phyloP scores from a whole-genome alignment of 2,113 vertebrate genomes.

The Redunca redunca region DNA sequence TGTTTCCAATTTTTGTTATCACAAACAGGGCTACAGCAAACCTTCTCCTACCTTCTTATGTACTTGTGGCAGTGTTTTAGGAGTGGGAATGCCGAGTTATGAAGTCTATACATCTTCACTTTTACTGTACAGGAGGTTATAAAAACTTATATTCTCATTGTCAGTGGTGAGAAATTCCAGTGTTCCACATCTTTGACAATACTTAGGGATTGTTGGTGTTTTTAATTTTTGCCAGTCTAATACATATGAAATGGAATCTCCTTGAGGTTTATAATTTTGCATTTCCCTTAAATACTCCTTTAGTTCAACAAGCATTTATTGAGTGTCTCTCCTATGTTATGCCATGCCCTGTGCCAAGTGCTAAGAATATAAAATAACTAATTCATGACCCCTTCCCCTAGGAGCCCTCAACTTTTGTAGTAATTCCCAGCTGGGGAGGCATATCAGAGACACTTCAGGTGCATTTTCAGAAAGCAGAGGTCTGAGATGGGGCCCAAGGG shows the following conservation, averaged over 20 bases:
- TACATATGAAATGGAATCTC: not conserved
- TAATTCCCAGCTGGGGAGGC: not conserved
- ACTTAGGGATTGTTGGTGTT: not conserved
- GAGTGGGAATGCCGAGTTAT: not conserved
- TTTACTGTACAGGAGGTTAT: not conserved
- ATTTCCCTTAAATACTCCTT: not conserved
- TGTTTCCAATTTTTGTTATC: not conserved
- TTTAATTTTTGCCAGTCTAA: not conserved
- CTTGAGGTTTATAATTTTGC: not conserved
- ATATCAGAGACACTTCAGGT: not conserved
- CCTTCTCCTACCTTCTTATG: not conserved
- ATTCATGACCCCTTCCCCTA: not conserved
- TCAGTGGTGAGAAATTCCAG: not conserved
- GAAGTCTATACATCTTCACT: not conserved
- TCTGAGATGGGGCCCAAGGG: not conserved
- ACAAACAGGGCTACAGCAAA: not conserved
- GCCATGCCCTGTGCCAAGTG: not conserved
- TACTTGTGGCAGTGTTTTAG: not conserved
- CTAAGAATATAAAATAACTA: not conserved
- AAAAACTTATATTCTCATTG: not conserved
- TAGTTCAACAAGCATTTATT: not conserved
- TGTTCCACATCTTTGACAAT: not conserved
- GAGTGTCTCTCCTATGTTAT: not conserved
- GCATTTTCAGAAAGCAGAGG: not conserved
- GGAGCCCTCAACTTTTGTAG: not conserved